These are phyloP conservation scores for Sycophila texana DNA, from an alignment of 2,888 invertebrate species.

Conservation along the genomic window DNA sequence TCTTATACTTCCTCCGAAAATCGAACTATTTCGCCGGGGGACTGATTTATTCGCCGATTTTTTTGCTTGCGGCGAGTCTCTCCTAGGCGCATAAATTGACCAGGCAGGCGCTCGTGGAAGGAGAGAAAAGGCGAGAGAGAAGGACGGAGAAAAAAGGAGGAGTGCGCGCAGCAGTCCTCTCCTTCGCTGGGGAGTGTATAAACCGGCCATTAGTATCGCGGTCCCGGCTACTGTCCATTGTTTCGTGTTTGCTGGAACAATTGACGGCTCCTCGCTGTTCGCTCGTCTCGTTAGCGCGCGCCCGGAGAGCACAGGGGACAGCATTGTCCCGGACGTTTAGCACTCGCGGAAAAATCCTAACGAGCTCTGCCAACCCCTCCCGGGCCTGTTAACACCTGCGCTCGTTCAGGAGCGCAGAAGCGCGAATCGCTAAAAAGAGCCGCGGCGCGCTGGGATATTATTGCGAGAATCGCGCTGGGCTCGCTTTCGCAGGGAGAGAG, in stretches of 20 bases:
- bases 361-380: conserved; percentile 65
- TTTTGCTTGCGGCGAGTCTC: not conserved
- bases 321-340: conserved; percentile 68
- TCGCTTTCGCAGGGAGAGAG: conserved; percentile 59
- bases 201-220: conserved; percentile 73
- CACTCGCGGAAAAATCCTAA: conserved; percentile 75
- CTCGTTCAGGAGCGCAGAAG: not conserved
- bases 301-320: conserved; percentile 63
- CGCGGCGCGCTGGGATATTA: not conserved
- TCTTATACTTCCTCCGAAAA: not conserved
- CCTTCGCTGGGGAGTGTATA: conserved; percentile 51
- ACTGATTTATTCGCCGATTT: not conserved
- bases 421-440: not conserved
- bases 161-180: not conserved
- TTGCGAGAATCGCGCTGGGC: conserved; percentile 55
- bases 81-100: not conserved
- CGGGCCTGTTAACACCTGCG: conserved; percentile 3
- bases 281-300: conserved; percentile 71
- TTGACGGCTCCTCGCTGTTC: conserved; percentile 71
- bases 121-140: not conserved
- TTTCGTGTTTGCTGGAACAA: conserved; percentile 71
- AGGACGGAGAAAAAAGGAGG: not conserved
- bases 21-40: not conserved
- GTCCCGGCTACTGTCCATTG: conserved; percentile 64
- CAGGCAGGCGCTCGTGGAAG: not conserved